phyloP scores from a whole-genome alignment of 2,797 vertebrate species.

The Ptychadena robeensis region DNA sequence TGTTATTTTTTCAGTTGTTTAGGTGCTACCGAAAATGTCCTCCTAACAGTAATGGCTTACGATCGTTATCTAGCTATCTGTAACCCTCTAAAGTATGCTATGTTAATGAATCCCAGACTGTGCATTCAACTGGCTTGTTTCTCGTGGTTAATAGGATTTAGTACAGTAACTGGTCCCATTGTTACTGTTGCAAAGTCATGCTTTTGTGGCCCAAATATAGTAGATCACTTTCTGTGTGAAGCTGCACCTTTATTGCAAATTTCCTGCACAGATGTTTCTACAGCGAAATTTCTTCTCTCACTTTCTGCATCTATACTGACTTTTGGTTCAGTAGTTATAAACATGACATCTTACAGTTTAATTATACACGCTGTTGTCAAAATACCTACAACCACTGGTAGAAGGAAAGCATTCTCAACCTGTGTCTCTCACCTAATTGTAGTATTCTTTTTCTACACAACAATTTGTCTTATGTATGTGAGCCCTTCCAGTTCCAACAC shows the following conservation, averaged over 20 bases:
- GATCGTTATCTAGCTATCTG: conserved; percentile 70
- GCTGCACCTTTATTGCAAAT: conserved; percentile 57
- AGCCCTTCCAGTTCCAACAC: conserved; percentile 41
- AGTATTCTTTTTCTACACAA: conserved; percentile 58
- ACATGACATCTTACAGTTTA: conserved; percentile 56
- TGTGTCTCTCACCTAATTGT: conserved; percentile 60
- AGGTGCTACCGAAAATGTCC: conserved; percentile 67
- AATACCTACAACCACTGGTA: conserved; percentile 49
- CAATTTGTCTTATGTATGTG: conserved; percentile 58
- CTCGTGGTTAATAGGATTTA: conserved; percentile 65
- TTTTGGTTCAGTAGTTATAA: conserved; percentile 53
- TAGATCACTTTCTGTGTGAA: conserved; percentile 63
- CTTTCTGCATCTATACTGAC: conserved; percentile 45
- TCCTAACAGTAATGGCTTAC: conserved; percentile 69
- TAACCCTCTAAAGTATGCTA: conserved; percentile 66
- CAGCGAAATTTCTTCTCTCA: conserved; percentile 48
- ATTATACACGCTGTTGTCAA: conserved; percentile 57
- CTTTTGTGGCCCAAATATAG: conserved; percentile 56
- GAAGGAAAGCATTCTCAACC: conserved; percentile 60
- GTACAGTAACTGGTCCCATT: conserved; percentile 65
- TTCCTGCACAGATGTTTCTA: conserved; percentile 56
- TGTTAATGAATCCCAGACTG: conserved; percentile 63
- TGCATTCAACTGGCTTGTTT: conserved; percentile 61
- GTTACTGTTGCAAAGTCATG: conserved; percentile 46
- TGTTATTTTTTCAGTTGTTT: conserved; percentile 67